Evolutionary conservation across 2,888 invertebrate genomes (phyloP).

Genomic region (Dolichomitus sp.): DNA sequence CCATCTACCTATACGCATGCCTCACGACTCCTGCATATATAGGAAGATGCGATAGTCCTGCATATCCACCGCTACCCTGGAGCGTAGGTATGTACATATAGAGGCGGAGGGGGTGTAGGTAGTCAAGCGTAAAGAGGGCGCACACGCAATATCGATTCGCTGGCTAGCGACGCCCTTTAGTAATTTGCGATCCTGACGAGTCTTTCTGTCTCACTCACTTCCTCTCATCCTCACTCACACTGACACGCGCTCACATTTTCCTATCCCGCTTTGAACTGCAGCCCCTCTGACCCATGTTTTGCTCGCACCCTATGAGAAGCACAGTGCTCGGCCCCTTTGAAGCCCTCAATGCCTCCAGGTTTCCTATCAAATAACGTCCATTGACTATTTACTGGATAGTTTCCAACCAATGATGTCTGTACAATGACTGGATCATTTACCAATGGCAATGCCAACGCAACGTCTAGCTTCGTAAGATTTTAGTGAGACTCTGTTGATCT

Average conservation of each 20-base stretch:
- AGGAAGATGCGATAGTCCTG: slow-evolving; percentile 1
- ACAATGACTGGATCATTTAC: background rate
- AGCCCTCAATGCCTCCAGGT: background rate
- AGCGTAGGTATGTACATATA: slow-evolving; percentile 11
- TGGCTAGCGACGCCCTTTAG: slow-evolving; percentile 59
- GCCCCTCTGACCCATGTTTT: slow-evolving; percentile 26
- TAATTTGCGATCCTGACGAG: slow-evolving; percentile 63
- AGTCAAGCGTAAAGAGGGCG: slow-evolving; percentile 50
- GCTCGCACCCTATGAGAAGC: slow-evolving; percentile 22
- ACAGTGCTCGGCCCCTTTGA: slow-evolving; percentile 6
- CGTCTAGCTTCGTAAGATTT: too few species aligned
- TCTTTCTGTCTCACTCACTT: slow-evolving; percentile 30
- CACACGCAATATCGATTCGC: slow-evolving; percentile 71
- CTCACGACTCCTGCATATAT: slow-evolving; percentile 2
- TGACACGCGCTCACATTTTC: slow-evolving; percentile 39
- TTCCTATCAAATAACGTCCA: too few species aligned
- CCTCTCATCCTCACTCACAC: slow-evolving; percentile 53
- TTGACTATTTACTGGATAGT: background rate
- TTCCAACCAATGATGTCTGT: background rate
- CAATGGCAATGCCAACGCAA: background rate
- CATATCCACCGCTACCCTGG: background rate
- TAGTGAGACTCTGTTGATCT: too few species aligned
- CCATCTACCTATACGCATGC: background rate
- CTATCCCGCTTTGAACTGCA: slow-evolving; percentile 47
- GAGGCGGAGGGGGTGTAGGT: background rate